Conservation (phyloP, 2,888 invertebrate species). For the Tanaodytes sp. region DNA sequence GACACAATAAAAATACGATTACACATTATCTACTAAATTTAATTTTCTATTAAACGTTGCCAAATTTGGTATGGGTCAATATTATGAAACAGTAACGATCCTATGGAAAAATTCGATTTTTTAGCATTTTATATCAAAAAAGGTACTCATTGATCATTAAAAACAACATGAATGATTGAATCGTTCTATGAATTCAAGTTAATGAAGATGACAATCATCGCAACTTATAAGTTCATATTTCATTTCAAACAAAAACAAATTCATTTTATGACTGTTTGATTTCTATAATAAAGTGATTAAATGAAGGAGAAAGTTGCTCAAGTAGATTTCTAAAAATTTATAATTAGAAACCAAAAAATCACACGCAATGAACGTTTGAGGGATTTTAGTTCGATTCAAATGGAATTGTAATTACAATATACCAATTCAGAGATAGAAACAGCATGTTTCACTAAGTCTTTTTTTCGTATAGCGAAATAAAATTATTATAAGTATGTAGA, state of each 20-base stretch:
- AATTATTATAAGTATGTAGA: not conserved
- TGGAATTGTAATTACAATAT: constrained; percentile 41
- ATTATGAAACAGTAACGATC: no score
- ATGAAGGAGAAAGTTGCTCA: constrained; percentile 48
- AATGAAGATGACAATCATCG: constrained; percentile 66
- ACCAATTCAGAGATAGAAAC: constrained; percentile 10
- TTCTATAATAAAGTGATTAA: no score
- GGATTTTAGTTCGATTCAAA: constrained; percentile 15
- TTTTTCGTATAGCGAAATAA: not conserved
- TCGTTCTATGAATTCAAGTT: constrained; percentile 58
- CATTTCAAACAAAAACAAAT: no score
- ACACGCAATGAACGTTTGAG: not conserved
- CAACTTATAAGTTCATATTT: constrained; percentile 46
- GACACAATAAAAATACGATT: no score
- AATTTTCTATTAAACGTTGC: no score
- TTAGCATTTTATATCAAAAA: no score
- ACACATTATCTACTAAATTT: no score
- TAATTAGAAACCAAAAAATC: constrained; percentile 6
- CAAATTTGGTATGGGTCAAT: no score
- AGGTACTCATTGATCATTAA: no score
- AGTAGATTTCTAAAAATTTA: constrained; percentile 49
- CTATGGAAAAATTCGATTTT: no score
- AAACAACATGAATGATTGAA: constrained; percentile 52
- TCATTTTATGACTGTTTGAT: no score
- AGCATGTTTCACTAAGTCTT: not conserved